Evolutionary conservation across 2,797 vertebrate species (phyloP).

Genomic region (Anableps anableps): DNA sequence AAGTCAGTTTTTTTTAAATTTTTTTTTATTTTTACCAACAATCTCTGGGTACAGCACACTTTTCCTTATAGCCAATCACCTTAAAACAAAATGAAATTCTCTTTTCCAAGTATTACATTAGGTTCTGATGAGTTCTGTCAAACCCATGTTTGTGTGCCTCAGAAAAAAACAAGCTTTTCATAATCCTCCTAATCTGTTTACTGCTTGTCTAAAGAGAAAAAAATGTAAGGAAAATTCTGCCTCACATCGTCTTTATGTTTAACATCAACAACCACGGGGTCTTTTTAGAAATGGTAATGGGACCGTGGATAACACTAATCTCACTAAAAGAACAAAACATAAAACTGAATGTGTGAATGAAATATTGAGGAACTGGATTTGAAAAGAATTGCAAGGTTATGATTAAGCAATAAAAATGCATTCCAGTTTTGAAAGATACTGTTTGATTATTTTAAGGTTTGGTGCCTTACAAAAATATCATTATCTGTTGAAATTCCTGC

Average conservation of each 20-base stretch:
- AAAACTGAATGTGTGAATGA: conserved; percentile 28
- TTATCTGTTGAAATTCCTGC: too few species aligned
- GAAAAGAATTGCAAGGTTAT: not conserved
- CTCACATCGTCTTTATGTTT: conserved; percentile 44
- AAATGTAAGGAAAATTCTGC: conserved; percentile 31
- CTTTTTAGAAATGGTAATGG: conserved; percentile 57
- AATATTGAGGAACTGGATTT: conserved; percentile 33
- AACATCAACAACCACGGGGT: conserved; percentile 27
- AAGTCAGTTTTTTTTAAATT: not conserved
- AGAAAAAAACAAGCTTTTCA: conserved; percentile 36
- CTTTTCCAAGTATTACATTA: conserved; percentile 50
- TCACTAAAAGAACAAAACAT: conserved; percentile 32
- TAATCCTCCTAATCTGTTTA: conserved; percentile 68
- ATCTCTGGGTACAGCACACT: not conserved
- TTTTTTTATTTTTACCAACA: not conserved
- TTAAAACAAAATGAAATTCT: conserved; percentile 39
- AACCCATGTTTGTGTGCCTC: conserved; percentile 24
- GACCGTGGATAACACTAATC: conserved; percentile 54
- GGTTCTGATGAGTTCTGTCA: conserved; percentile 48
- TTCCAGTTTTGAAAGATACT: not conserved
- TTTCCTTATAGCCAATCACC: conserved; percentile 34
- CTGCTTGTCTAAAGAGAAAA: conserved; percentile 18
- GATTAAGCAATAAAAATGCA: not conserved
- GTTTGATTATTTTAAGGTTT: not conserved
- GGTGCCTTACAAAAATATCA: too few species aligned